Percentiles rank a stretch among this genome's conserved stretches.
Evolutionary conservation across 2,797 vertebrate genomes (phyloP).

Genomic region (Hybognathus amarus): DNA sequence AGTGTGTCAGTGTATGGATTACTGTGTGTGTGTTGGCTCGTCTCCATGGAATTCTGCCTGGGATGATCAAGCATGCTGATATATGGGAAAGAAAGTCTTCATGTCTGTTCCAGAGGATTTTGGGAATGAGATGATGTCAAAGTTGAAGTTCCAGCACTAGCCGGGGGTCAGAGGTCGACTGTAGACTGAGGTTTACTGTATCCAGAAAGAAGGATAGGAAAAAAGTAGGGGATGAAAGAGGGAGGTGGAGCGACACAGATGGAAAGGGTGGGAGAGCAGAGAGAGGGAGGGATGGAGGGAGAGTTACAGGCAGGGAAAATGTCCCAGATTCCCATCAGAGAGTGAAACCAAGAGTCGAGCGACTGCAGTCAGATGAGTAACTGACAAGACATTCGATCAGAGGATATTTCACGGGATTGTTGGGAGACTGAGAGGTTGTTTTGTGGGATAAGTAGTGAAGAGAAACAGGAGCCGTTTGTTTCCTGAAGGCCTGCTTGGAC

Average conservation of each 20-base stretch:
- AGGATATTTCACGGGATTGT: slow-evolving; percentile 28
- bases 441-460: background rate
- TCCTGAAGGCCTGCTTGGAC: slow-evolving; percentile 15
- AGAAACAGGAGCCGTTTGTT: slow-evolving; percentile 4
- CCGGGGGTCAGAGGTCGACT: slow-evolving; percentile 64
- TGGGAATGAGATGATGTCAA: slow-evolving; percentile 62
- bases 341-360: slow-evolving; percentile 72
- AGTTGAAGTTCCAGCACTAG: slow-evolving; percentile 61
- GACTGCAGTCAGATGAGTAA: slow-evolving; percentile 65
- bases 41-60: slow-evolving; percentile 46
- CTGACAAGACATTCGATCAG: slow-evolving; percentile 64
- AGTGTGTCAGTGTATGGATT: slow-evolving; percentile 23
- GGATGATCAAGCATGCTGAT: slow-evolving; percentile 42
- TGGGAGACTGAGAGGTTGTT: background rate
- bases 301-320: slow-evolving; percentile 57
- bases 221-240: slow-evolving; percentile 32
- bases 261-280: slow-evolving; percentile 51
- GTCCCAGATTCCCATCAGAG: slow-evolving; percentile 74
- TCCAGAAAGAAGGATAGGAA: slow-evolving; percentile 25
- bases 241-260: slow-evolving; percentile 60
- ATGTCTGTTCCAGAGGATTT: background rate
- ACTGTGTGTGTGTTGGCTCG: slow-evolving; percentile 41
- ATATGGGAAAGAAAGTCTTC: slow-evolving; percentile 76
- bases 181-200: slow-evolving; percentile 52
- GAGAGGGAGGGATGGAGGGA: slow-evolving; percentile 39